Evolutionary conservation across 2,797 vertebrate genomes (phyloP), one percentile per base, ranked within the genome.

Genomic region (Hyperoplus lanceolatus): DNA sequence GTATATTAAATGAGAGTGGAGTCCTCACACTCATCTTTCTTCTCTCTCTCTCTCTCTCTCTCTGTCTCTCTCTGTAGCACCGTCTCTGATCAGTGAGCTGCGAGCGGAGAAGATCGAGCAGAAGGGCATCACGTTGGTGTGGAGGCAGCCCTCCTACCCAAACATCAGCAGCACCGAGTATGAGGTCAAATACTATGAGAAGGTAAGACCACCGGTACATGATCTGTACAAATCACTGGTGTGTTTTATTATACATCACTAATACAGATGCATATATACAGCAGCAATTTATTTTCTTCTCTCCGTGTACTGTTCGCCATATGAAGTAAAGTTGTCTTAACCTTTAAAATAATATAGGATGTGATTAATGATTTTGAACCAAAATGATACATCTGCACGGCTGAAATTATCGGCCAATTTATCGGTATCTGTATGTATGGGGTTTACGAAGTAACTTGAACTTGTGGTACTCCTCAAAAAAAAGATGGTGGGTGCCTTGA

Each of bases 171-270:
- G 94, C 89, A 97, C 96, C 0, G 97, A 97, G 73, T 99, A 99
- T 0, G 97, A 99, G 90, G 96, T 99, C 92, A 97, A 97, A 71
- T 99, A 97, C 93, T 99, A 96, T 0, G 97, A 99, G 92, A 98
- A 99, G 97, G 98, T 98, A 94, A 71, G 62, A 43, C 12, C 29
- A n/a, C 13, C 21, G 2, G 16, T 39, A 8, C 14, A 53, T 46
- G 49, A 18, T 42, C 61, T 39, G 21, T 7, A 4, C 11, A 14
- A 7, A 5, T 42, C 11, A 15, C 43, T 60, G 16, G 4, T 63
- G 29, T 15, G 58, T 60, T 46, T 63, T 59, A 3, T 5, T 21
- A 5, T 15, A 42, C 51, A 41, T 63, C 18, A 10, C 14, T 5
- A 4, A 54, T 56, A 14, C 38, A 21, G 8, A 43, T 43, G 2